Evolutionary conservation across 2,113 vertebrate species (phyloP).

Genomic region (Hippocampus zosterae): DNA sequence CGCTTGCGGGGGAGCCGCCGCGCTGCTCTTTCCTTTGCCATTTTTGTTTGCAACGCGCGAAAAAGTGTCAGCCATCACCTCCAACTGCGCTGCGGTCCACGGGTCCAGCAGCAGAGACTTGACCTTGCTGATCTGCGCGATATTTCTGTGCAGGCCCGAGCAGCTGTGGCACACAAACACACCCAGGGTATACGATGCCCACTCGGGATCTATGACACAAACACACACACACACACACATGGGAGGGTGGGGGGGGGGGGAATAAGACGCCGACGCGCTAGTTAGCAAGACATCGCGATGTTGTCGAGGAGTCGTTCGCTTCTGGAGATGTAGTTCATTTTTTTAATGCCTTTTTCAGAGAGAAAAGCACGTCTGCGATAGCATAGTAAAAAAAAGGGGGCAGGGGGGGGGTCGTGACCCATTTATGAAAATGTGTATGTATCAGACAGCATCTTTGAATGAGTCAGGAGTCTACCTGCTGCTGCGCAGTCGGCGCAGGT

Average conservation of each 20-base stretch:
- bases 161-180: constrained; percentile 82
- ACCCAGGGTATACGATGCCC: constrained; percentile 84
- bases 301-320: too few species aligned
- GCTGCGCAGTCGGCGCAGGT: constrained; percentile 81
- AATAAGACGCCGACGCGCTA: too few species aligned
- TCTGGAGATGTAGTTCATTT: too few species aligned
- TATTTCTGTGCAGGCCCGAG: constrained; percentile 80
- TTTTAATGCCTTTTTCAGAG: too few species aligned
- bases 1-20: not conserved
- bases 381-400: too few species aligned
- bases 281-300: too few species aligned
- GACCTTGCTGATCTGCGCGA: constrained; percentile 79
- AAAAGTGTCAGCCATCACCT: constrained; percentile 58
- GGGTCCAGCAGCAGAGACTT: constrained; percentile 79
- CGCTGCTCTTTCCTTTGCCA: not conserved
- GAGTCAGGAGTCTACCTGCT: constrained; percentile 64
- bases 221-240: not conserved
- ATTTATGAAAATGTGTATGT: too few species aligned
- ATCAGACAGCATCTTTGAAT: too few species aligned
- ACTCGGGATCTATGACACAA: constrained; percentile 72
- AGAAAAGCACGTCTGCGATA: too few species aligned
- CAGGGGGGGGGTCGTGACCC: too few species aligned
- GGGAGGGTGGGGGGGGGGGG: too few species aligned
- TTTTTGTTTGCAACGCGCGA: too few species aligned
- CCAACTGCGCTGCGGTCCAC: constrained; percentile 77